Conservation (phyloP, 2,888 invertebrate genomes). For the Drosophila dives region DNA sequence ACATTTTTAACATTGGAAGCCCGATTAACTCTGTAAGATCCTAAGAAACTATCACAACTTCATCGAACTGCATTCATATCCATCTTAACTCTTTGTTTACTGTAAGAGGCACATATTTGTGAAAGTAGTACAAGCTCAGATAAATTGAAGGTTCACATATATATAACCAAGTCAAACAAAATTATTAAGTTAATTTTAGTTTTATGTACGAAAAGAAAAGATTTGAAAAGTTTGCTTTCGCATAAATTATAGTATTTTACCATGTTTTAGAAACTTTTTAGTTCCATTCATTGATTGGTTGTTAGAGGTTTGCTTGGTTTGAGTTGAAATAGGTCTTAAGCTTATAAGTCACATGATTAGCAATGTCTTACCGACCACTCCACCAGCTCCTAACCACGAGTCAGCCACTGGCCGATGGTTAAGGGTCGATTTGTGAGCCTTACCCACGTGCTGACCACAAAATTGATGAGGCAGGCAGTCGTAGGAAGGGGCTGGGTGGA, state of each 20-base stretch:
- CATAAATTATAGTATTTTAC: neutral
- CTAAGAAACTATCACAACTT: neutral
- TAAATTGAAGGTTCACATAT: neutral
- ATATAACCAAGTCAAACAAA: neutral
- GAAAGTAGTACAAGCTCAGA: neutral
- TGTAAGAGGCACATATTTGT: neutral
- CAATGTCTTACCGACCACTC: slow-evolving; percentile 6
- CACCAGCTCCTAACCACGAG: neutral
- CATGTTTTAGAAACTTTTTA: neutral
- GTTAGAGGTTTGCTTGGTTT: neutral
- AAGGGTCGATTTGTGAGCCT: slow-evolving; percentile 14
- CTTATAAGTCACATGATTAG: slow-evolving; percentile 26
- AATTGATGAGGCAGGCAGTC: slow-evolving; percentile 67
- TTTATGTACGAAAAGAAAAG: neutral
- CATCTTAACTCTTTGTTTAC: neutral
- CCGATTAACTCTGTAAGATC: neutral
- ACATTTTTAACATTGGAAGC: too few species aligned
- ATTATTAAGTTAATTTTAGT: neutral
- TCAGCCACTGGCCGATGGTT: neutral
- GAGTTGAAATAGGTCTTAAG: neutral
- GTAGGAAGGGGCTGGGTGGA: slow-evolving; percentile 11
- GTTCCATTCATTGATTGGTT: neutral
- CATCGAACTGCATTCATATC: neutral
- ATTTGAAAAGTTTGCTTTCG: neutral
- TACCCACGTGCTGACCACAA: slow-evolving; percentile 58